Conservation (phyloP, 2,113 vertebrate species). For the Brachypteracias leptosomus region DNA sequence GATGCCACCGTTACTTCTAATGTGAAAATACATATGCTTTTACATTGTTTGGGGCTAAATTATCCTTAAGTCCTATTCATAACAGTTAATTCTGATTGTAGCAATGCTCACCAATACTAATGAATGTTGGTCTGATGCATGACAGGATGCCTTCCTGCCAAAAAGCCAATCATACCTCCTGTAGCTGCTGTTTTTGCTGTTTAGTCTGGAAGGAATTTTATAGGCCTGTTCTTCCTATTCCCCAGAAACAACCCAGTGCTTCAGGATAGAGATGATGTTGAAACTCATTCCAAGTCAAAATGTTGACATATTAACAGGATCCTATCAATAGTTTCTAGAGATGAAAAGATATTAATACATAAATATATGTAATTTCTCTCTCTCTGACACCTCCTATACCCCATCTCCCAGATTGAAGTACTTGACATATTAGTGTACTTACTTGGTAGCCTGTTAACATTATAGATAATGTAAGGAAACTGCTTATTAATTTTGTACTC, state of each 20-base stretch:
- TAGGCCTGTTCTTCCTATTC: not conserved
- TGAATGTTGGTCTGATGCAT: not conserved
- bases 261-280: not conserved
- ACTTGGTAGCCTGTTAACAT: not conserved
- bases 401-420: not conserved
- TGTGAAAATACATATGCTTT: not conserved
- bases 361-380: not conserved
- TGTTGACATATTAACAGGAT: not conserved
- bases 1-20: not conserved
- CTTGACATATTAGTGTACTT: not conserved
- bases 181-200: slow-evolving; percentile 8
- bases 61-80: not conserved
- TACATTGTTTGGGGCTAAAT: slow-evolving; percentile 4
- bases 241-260: not conserved
- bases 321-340: not conserved
- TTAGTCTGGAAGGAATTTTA: not conserved
- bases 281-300: not conserved
- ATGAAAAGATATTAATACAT: not conserved
- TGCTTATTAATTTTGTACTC: too few species aligned
- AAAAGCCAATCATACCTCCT: not conserved
- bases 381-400: not conserved
- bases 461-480: not conserved
- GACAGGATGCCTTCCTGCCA: slow-evolving; percentile 24
- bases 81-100: slow-evolving; percentile 1
- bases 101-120: slow-evolving; percentile 1